Conservation (phyloP, 1,140 invertebrate genomes). For the Drosophila sulfurigaster region DNA sequence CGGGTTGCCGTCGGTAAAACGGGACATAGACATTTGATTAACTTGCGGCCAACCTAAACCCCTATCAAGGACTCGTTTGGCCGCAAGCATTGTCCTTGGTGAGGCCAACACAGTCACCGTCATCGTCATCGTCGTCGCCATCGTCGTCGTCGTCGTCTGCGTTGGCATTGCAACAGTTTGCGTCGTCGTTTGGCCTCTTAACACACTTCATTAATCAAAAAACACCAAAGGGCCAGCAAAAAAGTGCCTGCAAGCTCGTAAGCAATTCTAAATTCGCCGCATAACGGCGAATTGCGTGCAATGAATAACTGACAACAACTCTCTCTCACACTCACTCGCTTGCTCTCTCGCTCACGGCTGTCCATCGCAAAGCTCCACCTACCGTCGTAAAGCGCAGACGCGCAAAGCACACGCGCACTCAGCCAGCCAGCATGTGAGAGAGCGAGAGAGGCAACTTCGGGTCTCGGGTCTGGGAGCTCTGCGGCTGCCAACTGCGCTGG, state of each 20-base stretch:
- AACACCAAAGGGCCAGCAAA: slow-evolving; percentile 41
- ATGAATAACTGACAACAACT: neutral
- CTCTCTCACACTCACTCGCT: too few relatives aligned
- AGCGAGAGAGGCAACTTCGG: slow-evolving; percentile 36
- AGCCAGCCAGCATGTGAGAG: slow-evolving; percentile 11
- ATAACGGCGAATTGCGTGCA: slow-evolving; percentile 35
- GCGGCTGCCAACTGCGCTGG: slow-evolving; percentile 44
- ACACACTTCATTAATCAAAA: slow-evolving; percentile 85
- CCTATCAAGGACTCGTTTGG: slow-evolving; percentile 69
- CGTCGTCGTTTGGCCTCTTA: slow-evolving; percentile 79
- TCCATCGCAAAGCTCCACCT: slow-evolving; percentile 72
- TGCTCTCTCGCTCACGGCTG: neutral
- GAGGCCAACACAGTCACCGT: slow-evolving; percentile 27
- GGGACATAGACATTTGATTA: slow-evolving; percentile 27
- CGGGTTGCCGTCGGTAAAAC: slow-evolving; percentile 40
- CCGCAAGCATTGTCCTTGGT: slow-evolving; percentile 75
- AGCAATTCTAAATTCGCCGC: slow-evolving; percentile 55
- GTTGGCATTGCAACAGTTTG: slow-evolving; percentile 57
- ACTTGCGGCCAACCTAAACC: slow-evolving; percentile 54
- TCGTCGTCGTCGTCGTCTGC: slow-evolving; percentile 22
- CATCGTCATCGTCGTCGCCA: slow-evolving; percentile 13
- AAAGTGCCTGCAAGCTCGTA: slow-evolving; percentile 45
- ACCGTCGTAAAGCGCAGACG: slow-evolving; percentile 68
- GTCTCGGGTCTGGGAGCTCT: slow-evolving; percentile 21
- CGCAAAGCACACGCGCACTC: slow-evolving; percentile 37